Base-by-base conservation (phyloP, 1,140 invertebrate genomes). In the Aphaenogaster rudis region DNA sequence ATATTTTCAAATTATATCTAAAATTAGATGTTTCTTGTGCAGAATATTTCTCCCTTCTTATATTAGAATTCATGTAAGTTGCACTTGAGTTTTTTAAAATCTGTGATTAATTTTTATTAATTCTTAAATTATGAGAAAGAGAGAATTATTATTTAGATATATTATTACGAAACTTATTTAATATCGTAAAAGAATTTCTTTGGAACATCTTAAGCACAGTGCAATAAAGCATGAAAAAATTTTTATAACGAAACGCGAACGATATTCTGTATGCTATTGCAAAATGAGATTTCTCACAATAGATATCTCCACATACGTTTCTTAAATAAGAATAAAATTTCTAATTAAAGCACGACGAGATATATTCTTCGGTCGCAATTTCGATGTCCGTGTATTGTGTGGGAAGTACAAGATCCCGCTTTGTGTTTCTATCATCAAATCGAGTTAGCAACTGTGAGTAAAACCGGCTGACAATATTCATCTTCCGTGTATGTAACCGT, bases 391-490 rank as follows among this genome's bases (percentile, higher is more conserved):
- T 39, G 1, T 21, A 9, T 50, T 33, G 0, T 15, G 8, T 33
- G 17, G 0, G 15, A 52, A 50, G 15, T 39, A 52, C 69, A 2
- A 3, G 42, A 78, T 13, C 33, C 21, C 17, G 11, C 77, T 39
- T 3, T 39, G 36, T 4, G 13, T 66, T 48, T 36, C 28, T 39
- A 52, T 50, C 33, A 15, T n/a, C 13, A 67, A 66, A 42, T 54
- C 28, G 63, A 80, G n/a, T 67, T 69, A 17, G 33, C n/a, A 67
- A 39, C 78, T 39, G 7, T 39, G 33, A 33, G n/a, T 69, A 28
- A 67, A 48, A 50, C 8, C n/a, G 28, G 13, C 17, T 1, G 28
- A 69, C 21, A 64, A 42, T 5, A 69, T 66, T 52, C 42, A 17
- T 64, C 7, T 8, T 67, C 33, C 45, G 45, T 4, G 61, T 52